Base-by-base conservation (phyloP, 2,797 vertebrate species). In the Microcaecilia unicolor region DNA sequence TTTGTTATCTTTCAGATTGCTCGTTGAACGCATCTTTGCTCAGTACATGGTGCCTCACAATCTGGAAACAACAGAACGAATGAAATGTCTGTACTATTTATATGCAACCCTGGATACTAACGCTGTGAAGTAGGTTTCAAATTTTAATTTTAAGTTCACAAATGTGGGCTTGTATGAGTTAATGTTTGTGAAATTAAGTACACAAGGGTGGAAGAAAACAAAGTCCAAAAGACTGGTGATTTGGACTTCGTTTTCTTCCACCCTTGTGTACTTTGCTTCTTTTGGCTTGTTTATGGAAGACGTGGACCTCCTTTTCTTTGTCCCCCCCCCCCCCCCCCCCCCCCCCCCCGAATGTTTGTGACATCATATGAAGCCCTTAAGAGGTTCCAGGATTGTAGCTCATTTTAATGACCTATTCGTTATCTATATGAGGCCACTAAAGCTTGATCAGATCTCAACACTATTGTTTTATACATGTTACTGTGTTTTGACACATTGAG, bases 31-130 rank as follows among this genome's bases (percentile, higher is more conserved):
- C 5, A 94, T 99, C 48, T 99, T 99, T 70, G 94, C 95, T 34
- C 93, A 97, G 45, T 99, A 93, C 48, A 95, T 99, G 88, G 95
- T 97, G 14, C 95, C 95, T 61, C 93, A 95, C 67, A 98, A 92
- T 68, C 68, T 99, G 77, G 93, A 97, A 57, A 97, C 93, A 7
- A 62, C 85, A 0, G 93, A 99, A 48, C 76, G 91, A 48, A 99
- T 99, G 95, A 99, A 97, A 68, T 97, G 92, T 76, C 83, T 99
- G 7, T 98, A 98, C 61, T 97, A 99, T 51, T 86, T 99, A 49
- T 98, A 98, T 0, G 94, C 93, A 48, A 96, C 90, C 9, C 67
- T 98, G 77, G 95, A 99, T 67, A 70, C 84, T 36, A 97, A 99
- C 55, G 93, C 94, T 48, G 90, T 98, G 33, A 98, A 97, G 95